A percentile compares a stretch with the other conserved stretches of the same genome.
phyloP scores from a whole-genome alignment of 2,797 vertebrate species.

The Onychomys torridus region DNA sequence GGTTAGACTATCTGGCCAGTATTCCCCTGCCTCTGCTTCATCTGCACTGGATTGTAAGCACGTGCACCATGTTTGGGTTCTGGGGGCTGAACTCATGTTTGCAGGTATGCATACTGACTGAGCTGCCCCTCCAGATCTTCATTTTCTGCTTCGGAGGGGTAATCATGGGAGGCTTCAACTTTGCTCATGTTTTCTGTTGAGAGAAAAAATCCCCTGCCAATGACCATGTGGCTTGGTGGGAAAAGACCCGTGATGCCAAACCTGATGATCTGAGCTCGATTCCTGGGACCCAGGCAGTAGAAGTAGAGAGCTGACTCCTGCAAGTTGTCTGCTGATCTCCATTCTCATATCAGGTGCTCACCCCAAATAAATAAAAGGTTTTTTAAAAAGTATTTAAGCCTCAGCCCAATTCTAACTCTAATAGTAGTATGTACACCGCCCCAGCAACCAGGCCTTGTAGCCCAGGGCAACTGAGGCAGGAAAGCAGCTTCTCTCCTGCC shows the following conservation, averaged over 20 bases:
- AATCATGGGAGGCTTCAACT: background rate
- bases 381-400: background rate
- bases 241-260: background rate
- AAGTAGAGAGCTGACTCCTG: background rate
- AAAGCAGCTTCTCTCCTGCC: background rate
- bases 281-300: background rate
- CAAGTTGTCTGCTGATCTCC: background rate
- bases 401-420: background rate
- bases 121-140: background rate
- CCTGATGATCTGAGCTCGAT: background rate
- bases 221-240: background rate
- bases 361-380: background rate
- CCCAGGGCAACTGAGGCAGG: background rate
- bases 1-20: background rate
- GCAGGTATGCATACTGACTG: too few species aligned
- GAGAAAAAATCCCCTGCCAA: background rate
- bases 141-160: background rate
- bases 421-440: background rate
- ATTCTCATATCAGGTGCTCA: background rate
- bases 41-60: background rate
- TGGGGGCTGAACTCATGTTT: background rate
- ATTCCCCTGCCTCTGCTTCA: too few species aligned
- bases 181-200: background rate
- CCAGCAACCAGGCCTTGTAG: background rate
- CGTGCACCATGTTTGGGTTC: background rate